phyloP scores from a whole-genome alignment of 2,113 vertebrate species.

The Apteryx owenii region DNA sequence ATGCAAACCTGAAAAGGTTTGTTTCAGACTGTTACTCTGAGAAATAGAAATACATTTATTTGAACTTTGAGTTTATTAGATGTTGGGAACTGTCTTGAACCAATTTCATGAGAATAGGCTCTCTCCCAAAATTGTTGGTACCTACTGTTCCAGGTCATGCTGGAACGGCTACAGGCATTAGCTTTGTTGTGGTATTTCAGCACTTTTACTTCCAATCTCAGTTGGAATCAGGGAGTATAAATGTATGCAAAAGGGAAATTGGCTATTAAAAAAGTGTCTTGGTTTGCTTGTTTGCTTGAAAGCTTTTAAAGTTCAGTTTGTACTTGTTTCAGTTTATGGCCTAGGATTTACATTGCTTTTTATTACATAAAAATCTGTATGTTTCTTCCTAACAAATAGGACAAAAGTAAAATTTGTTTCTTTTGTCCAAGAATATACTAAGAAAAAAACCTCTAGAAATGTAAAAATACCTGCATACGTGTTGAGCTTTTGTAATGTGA shows the following conservation, averaged over 20 bases:
- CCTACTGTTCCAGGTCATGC: not conserved
- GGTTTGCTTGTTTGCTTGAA: not conserved
- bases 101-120: not conserved
- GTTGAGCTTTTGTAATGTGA: not conserved
- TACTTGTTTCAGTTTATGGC: not conserved
- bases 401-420: not conserved
- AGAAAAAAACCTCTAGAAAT: not conserved
- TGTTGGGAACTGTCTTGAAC: not conserved
- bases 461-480: not conserved
- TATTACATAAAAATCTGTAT: not conserved
- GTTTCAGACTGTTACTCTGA: not conserved
- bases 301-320: not conserved
- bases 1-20: not conserved
- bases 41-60: not conserved
- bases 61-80: not conserved
- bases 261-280: not conserved
- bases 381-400: not conserved
- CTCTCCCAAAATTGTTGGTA: not conserved
- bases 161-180: not conserved
- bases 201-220: not conserved
- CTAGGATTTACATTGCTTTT: not conserved
- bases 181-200: not conserved
- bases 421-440: not conserved
- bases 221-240: not conserved
- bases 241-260: not conserved